Evolutionary conservation across 2,797 vertebrate genomes (phyloP).

Genomic region (Gymnothorax javanicus): DNA sequence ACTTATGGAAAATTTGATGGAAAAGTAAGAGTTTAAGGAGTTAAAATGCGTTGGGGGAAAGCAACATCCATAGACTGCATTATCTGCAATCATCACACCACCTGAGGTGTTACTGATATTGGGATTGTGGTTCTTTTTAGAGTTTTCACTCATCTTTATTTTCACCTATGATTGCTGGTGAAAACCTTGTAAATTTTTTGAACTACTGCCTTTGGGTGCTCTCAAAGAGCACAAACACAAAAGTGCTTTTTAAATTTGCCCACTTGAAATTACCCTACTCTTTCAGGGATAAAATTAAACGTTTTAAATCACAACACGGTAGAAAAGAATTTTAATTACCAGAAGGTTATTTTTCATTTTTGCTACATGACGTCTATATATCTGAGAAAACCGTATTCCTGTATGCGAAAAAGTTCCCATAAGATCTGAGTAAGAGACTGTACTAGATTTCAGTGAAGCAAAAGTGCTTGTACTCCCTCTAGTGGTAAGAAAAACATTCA

Average conservation of each 20-base stretch:
- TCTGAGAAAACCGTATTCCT: background rate
- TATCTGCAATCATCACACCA: background rate
- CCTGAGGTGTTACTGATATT: background rate
- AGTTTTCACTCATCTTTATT: background rate
- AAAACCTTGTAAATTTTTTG: background rate
- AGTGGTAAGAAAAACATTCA: slow-evolving; percentile 4
- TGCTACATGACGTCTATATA: background rate
- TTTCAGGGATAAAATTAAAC: background rate
- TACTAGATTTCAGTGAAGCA: background rate
- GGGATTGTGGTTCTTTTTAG: background rate
- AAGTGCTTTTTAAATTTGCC: background rate
- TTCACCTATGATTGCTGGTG: background rate
- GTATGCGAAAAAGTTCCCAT: background rate
- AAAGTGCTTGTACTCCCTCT: slow-evolving; percentile 19
- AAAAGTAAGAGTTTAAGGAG: no score
- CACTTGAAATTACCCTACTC: background rate
- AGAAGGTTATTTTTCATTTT: background rate
- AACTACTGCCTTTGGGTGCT: background rate
- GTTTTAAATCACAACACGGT: background rate
- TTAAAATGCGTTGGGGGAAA: no score
- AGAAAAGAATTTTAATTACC: background rate
- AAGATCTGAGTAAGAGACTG: background rate
- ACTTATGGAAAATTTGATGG: no score
- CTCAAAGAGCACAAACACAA: background rate
- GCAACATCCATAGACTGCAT: no score